Percentiles rank a stretch among this genome's conserved stretches.
Conservation (phyloP, 2,888 invertebrate genomes). For the Cryptus viduatorius region DNA sequence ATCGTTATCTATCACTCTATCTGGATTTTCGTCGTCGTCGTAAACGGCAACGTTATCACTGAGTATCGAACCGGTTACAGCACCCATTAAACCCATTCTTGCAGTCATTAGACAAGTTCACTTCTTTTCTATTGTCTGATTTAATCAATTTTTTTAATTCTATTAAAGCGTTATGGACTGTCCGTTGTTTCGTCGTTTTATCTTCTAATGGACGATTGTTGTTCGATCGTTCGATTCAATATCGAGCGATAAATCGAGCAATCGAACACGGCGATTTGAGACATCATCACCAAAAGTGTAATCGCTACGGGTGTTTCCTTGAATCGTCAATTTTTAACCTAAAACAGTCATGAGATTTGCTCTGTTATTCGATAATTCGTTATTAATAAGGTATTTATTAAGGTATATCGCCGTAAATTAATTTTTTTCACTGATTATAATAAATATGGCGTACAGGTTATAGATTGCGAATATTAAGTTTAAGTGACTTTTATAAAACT, state of each 20-base stretch:
- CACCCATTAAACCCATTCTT: constrained; percentile 29
- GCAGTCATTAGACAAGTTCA: constrained; percentile 22
- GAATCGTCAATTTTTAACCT: constrained; percentile 4
- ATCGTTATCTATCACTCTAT: not conserved
- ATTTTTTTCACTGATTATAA: too few relatives aligned
- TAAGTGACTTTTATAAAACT: too few relatives aligned
- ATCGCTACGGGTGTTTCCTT: not conserved
- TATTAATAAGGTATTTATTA: too few relatives aligned
- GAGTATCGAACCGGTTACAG: constrained; percentile 8
- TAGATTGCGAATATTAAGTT: too few relatives aligned
- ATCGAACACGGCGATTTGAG: not conserved
- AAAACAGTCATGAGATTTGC: not conserved
- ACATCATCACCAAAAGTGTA: constrained; percentile 14
- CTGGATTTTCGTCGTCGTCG: not conserved
- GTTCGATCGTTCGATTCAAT: constrained; percentile 1
- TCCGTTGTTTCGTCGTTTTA: constrained; percentile 1
- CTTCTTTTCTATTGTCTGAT: constrained; percentile 4
- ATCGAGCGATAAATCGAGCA: not conserved
- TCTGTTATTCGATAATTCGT: not conserved
- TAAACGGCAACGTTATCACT: constrained; percentile 2
- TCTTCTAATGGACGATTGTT: not conserved
- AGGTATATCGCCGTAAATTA: too few relatives aligned
- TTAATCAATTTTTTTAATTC: not conserved
- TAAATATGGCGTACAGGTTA: too few relatives aligned
- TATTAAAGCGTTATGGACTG: not conserved